phyloP scores from a whole-genome alignment of 2,797 vertebrate genomes.

The Lepus townsendii region DNA sequence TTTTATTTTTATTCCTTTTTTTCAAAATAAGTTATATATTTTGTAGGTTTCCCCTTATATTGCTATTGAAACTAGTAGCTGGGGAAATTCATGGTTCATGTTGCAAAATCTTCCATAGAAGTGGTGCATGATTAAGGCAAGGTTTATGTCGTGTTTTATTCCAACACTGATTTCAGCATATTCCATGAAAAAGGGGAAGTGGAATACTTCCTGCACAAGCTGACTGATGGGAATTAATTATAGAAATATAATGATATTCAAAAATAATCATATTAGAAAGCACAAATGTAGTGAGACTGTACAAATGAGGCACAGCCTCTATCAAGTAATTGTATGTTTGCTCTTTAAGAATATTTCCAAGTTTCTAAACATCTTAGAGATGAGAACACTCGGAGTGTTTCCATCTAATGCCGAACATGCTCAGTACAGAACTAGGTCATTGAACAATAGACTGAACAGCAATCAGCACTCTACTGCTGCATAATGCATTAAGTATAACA shows the following conservation, averaged over 20 bases:
- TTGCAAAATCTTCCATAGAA: slow-evolving; percentile 72
- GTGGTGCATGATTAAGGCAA: slow-evolving; percentile 77
- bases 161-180: slow-evolving; percentile 74
- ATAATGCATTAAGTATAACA: slow-evolving; percentile 99
- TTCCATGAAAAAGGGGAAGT: slow-evolving; percentile 70
- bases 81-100: slow-evolving; percentile 66
- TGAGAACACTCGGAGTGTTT: slow-evolving; percentile 84
- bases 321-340: slow-evolving; percentile 85
- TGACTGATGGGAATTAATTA: slow-evolving; percentile 83
- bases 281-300: slow-evolving; percentile 78
- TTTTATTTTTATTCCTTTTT: slow-evolving; percentile 70
- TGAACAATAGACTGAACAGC: slow-evolving; percentile 96
- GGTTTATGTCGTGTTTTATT: slow-evolving; percentile 77
- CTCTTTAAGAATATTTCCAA: slow-evolving; percentile 85
- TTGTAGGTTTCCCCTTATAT: slow-evolving; percentile 48
- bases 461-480: slow-evolving; percentile 96
- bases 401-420: slow-evolving; percentile 91
- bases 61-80: slow-evolving; percentile 38
- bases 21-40: slow-evolving; percentile 18
- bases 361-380: slow-evolving; percentile 84
- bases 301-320: slow-evolving; percentile 80
- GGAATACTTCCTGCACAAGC: slow-evolving; percentile 81
- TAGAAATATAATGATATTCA: slow-evolving; percentile 84
- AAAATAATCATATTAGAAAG: slow-evolving; percentile 84
- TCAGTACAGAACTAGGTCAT: slow-evolving; percentile 97